Base-by-base conservation (phyloP, 2,113 vertebrate species). In the Pollimyrus isidori region DNA sequence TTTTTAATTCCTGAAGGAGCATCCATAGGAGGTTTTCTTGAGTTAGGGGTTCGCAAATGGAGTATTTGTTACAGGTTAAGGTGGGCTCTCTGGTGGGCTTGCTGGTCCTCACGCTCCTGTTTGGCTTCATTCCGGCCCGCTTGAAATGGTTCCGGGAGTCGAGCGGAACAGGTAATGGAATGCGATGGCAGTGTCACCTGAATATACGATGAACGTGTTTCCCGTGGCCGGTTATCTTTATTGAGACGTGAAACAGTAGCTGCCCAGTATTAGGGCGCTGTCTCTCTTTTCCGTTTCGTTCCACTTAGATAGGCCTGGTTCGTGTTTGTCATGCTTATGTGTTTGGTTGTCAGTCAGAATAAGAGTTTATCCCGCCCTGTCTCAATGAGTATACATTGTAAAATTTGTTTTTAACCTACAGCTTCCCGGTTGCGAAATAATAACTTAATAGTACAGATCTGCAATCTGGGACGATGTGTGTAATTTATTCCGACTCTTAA, bases 61-160 rank as follows among this genome's bases (percentile, higher is more conserved):
- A 96, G 0, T 95, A 95, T 19, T 80, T 97, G 73, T 92, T 96
- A 1, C 94, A 94, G 89, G 94, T 96, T 26, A 97, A 97, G 91
- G 65, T 96, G 49, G 94, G 93, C 9, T 95, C 95, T 62, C 91
- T 97, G 56, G 0, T 96, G 35, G 95, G 95, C 7, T 89, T 97
- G 45, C 88, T 96, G 87, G 1, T 95, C 0, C 58, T 96, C 42
- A 97, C 96, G 0, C 92, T 97, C 0, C 23, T 97, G 9, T 95
- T 94, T 46, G 96, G 96, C 11, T 93, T 96, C 4, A 94, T 97
- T 4, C 96, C 96, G 1, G 95, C 94, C 56, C 92, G 93, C 0
- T 87, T 97, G 42, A 92, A 89, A 56, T 96, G 95, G 93, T 95
- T 96, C 92, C 93, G 93, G n/a, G 89, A 93, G 23, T 92, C 93